phyloP scores from a whole-genome alignment of 92 coral and sea anemone species.

The Epizoanthus stellaris region DNA sequence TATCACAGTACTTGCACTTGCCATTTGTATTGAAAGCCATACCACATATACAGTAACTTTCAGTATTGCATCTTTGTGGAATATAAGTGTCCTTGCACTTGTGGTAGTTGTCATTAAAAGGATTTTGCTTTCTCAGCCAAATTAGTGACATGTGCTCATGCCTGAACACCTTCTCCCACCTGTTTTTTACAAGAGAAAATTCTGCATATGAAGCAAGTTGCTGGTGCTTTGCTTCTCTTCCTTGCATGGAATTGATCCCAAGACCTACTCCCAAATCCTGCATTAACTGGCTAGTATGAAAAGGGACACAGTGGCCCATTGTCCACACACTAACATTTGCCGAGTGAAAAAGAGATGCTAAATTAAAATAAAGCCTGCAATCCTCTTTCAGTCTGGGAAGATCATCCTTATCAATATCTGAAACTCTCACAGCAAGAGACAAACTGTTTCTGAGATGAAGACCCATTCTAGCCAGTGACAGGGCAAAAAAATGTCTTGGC shows the following conservation, averaged over 20 bases:
- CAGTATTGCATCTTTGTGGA: slow-evolving; percentile 55
- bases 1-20: slow-evolving; percentile 40
- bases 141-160: slow-evolving; percentile 61
- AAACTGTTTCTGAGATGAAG: slow-evolving; percentile 53
- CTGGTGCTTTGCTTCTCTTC: slow-evolving; percentile 76
- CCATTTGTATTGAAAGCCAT: too few relatives aligned
- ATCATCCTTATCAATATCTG: slow-evolving; percentile 56
- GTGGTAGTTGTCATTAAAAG: slow-evolving; percentile 53
- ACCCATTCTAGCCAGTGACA: slow-evolving; percentile 57
- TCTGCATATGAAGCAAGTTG: slow-evolving; percentile 67
- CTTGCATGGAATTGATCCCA: slow-evolving; percentile 50
- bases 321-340: slow-evolving; percentile 52
- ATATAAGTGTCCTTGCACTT: slow-evolving; percentile 56
- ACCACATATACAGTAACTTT: slow-evolving; percentile 48
- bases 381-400: slow-evolving; percentile 41
- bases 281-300: slow-evolving; percentile 29
- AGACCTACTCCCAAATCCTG: slow-evolving; percentile 35
- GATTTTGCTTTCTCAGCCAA: slow-evolving; percentile 75
- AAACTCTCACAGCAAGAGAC: slow-evolving; percentile 44
- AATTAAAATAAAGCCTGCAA: slow-evolving; percentile 25
- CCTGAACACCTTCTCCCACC: slow-evolving; percentile 74
- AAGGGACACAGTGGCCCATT: slow-evolving; percentile 49
- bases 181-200: slow-evolving; percentile 64
- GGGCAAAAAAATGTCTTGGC: slow-evolving; percentile 48
- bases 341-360: slow-evolving; percentile 33